Evolutionary conservation across 2,797 vertebrate genomes (phyloP).

Genomic region (Gymnodraco acuticeps): DNA sequence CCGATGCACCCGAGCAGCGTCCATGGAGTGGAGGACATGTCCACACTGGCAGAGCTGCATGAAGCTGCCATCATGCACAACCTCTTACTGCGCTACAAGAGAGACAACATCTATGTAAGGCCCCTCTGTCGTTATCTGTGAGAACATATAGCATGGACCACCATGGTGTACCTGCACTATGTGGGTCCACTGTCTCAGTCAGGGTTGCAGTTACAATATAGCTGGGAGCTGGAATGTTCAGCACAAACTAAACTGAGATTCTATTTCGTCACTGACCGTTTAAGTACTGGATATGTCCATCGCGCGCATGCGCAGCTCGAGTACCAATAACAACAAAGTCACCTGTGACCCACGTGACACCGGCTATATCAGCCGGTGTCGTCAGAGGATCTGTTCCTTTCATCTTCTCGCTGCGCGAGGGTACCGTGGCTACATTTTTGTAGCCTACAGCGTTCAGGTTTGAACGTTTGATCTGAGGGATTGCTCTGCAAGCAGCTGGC

Average conservation of each 20-base stretch:
- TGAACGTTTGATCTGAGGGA: too few species aligned
- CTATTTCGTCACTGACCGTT: too few species aligned
- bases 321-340: too few species aligned
- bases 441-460: too few species aligned
- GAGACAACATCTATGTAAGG: conserved; percentile 92
- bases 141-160: not conserved
- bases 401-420: too few species aligned
- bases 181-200: not conserved
- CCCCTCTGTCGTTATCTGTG: not conserved
- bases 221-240: not conserved
- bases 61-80: conserved; percentile 94
- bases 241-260: not conserved
- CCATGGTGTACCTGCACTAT: not conserved
- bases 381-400: too few species aligned
- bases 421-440: too few species aligned
- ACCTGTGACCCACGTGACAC: too few species aligned
- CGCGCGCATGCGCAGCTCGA: too few species aligned
- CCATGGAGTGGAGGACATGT: conserved; percentile 91
- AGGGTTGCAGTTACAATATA: not conserved
- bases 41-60: conserved; percentile 90
- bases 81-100: conserved; percentile 89
- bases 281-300: too few species aligned
- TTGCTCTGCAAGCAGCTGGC: too few species aligned
- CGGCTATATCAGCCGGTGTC: too few species aligned
- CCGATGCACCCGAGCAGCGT: conserved; percentile 90